phyloP scores from a whole-genome alignment of 2,113 vertebrate genomes.

The Lophura nycthemera region DNA sequence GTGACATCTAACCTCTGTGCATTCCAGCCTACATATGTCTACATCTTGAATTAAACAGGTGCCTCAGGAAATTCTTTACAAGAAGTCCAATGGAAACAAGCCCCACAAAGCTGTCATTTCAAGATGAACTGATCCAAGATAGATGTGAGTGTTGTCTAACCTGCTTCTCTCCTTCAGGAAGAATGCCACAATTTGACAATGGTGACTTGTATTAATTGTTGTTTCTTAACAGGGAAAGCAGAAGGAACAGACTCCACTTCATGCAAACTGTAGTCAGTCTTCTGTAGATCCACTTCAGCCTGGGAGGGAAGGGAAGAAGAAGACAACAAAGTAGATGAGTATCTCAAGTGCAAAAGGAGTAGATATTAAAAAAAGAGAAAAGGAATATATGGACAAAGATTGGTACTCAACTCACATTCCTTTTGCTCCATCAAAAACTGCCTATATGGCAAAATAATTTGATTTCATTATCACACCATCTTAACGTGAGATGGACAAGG shows the following conservation, averaged over 20 bases:
- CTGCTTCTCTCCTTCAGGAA: conserved; percentile 30
- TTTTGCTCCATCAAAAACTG: neutral
- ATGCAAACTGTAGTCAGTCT: conserved; percentile 73
- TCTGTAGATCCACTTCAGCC: conserved; percentile 75
- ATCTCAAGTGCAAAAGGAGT: neutral
- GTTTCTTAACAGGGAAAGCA: conserved; percentile 72
- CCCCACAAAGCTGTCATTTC: neutral
- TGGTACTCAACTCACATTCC: neutral
- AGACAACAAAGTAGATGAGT: neutral
- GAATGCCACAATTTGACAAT: neutral
- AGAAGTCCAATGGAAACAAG: neutral
- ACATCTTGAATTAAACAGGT: neutral
- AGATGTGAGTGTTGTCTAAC: conserved; percentile 18
- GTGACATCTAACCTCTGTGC: neutral
- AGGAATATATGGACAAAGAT: neutral
- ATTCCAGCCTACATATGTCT: neutral
- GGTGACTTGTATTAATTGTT: conserved; percentile 62
- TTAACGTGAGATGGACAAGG: neutral
- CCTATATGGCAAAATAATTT: neutral
- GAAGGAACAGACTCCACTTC: conserved; percentile 66
- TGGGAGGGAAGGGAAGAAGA: neutral
- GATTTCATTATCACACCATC: neutral
- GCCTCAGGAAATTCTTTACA: neutral
- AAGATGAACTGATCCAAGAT: neutral
- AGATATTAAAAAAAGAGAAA: neutral